These are phyloP conservation scores for Antrozous pallidus DNA, from an alignment of 2,797 vertebrate genomes.

Conservation along the genomic window DNA sequence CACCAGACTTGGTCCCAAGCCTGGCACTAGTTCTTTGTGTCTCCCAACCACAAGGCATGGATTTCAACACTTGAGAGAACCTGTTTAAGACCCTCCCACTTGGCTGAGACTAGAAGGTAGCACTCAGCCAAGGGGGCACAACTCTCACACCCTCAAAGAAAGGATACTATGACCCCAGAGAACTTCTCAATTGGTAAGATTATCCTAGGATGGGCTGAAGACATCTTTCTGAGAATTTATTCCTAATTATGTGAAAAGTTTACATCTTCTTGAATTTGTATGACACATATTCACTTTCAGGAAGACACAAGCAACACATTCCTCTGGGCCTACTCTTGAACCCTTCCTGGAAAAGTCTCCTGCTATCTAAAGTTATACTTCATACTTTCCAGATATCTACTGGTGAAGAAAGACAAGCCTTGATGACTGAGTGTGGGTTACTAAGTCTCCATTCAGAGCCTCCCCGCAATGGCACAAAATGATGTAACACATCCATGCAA, in stretches of 20 bases:
- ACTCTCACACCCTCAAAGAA: background rate
- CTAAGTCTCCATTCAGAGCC: background rate
- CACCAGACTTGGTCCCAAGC: background rate
- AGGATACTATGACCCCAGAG: background rate
- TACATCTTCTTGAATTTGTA: background rate
- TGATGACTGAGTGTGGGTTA: background rate
- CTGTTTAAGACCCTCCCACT: background rate
- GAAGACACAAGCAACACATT: background rate
- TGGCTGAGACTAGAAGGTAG: background rate
- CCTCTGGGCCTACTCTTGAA: background rate
- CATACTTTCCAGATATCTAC: background rate
- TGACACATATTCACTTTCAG: background rate
- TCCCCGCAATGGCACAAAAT: background rate
- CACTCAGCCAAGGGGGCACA: background rate
- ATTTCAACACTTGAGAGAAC: background rate
- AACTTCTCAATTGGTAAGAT: background rate
- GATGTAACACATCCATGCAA: background rate
- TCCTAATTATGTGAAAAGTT: background rate
- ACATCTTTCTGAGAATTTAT: background rate
- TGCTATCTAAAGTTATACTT: background rate
- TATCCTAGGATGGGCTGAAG: background rate
- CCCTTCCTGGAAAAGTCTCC: background rate
- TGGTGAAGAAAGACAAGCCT: background rate
- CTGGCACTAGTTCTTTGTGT: background rate
- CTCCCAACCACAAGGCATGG: background rate